Base-by-base conservation (phyloP, 2,888 invertebrate species). In the Eupithecia centaureata region DNA sequence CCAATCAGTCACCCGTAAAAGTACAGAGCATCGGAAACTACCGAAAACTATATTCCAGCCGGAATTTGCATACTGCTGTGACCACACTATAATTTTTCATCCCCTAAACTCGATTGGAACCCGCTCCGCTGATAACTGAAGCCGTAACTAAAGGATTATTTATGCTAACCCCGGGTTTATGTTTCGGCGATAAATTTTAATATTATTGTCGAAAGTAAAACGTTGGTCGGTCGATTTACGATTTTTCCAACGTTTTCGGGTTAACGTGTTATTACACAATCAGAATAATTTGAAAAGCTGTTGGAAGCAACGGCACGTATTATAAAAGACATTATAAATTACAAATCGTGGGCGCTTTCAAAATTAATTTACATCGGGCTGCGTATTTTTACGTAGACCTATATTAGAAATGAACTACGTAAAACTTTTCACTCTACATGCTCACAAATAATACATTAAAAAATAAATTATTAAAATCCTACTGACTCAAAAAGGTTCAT, bases 181-280 rank as follows among this genome's bases (percentile, higher is more conserved):
- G 65, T 71, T 59, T 51, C 62, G 59, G 56, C 63, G 63, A 73
- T 75, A 75, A 73, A 76, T 75, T 76, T 71, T 68, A 71, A 76
- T 75, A 74, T 72, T 73, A 75, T 73, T 68, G 71, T 65, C 66
- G 67, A 65, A 72, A 67, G 72, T 73, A 73, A 71, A 72, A 68
- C 61, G 68, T 47, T 70, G 62, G 58, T 51, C 57, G 63, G 70
- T 61, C 72, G 69, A 75, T 73, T 73, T 72, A 75, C 57, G 72
- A 70, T 72, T 65, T 69, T 73, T 65, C 63, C 54, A 73, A 47
- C 60, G 63, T 70, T 71, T 66, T 66, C 60, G 59, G 65, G 58
- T 63, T 63, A 62, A 22, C 65, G 30, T 58, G 62, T 60, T 65
- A 65, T 65, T 42, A 15, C 62, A 42, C 54, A 38, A 65, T 65